Evolutionary conservation across 2,888 invertebrate species (phyloP), one percentile per base, ranked within the genome.

Genomic region (Hirtodrosophila alboralis): DNA sequence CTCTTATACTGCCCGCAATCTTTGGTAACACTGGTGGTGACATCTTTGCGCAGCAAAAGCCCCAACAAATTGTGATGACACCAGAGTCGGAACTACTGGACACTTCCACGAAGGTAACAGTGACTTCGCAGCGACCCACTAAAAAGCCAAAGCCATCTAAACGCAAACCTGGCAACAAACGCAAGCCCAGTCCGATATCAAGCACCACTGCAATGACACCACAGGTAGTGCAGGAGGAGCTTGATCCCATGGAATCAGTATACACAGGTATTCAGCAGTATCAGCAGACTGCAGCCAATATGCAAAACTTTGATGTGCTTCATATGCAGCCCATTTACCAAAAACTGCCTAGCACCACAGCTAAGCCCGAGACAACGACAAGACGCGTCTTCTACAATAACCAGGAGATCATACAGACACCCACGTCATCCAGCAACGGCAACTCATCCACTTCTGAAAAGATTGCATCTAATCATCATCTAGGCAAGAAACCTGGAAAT

Each of bases 1-100:
- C 95, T 66, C 93, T 95, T 87, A 95, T 96, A 63, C 91, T 96
- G 38, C 96, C 96, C 1, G 94, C 95, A 0, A 94, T 96, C 54
- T 94, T 96, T 80, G 95, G 95, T 0, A 94, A 94, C 49, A 94
- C 93, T 5, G 93, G 94, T 5, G 92, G 92, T 12, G 93, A 93
- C 69, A 92, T 93, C 36, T 91, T 92, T 14, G 92, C 93, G 0
- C 92, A 93, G 71, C 93, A 92, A 38, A 87, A 88, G n/a, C 90
- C 86, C 1, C 89, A 87, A 45, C 90, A 89, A 54, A 88, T 90
- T 52, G 88, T 89, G 1, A 91, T 90, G 90, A 90, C 89, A 1
- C 91, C 91, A 3, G 91, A 91, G 36, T 88, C 91, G 1, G 90
- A 91, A 48, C 71, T 91, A 0, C 48, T 91, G 10, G 89, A 90